A percentile compares a stretch with the other conserved stretches of the same genome.
Evolutionary conservation across 2,888 invertebrate genomes (phyloP).

Genomic region (Oscheius sp.): DNA sequence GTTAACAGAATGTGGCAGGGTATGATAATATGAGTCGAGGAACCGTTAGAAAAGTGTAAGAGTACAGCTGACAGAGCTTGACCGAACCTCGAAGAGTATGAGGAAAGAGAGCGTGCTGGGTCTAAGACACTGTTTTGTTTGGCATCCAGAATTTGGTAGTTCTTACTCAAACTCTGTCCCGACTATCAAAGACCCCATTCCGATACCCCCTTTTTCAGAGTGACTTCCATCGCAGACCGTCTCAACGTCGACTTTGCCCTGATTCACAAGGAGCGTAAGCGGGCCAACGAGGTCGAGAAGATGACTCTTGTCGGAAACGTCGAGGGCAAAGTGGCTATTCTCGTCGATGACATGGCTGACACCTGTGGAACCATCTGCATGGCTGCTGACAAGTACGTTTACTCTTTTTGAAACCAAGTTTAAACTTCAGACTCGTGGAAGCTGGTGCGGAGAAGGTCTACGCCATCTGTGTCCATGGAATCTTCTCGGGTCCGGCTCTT

Average conservation of each 20-base stretch:
- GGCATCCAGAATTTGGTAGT: no score
- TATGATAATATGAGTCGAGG: no score
- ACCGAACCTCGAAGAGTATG: no score
- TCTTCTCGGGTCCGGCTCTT: conserved; percentile 93
- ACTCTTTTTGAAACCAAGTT: no score
- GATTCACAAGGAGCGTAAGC: conserved; percentile 94
- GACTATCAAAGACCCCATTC: no score
- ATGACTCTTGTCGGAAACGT: conserved; percentile 97
- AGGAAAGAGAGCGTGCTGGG: no score
- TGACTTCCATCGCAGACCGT: conserved; percentile 84
- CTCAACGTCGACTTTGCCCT: conserved; percentile 94
- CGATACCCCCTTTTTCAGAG: conserved; percentile 73
- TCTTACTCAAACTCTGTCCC: no score
- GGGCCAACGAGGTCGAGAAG: conserved; percentile 93
- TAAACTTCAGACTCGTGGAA: conserved; percentile 80
- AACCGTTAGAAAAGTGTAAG: no score
- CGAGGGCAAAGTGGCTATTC: conserved; percentile 86
- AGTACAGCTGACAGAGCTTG: no score
- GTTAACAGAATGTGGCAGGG: no score
- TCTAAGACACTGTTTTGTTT: no score
- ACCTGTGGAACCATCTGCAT: conserved; percentile 94
- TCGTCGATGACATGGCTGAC: conserved; percentile 97
- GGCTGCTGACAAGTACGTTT: conserved; percentile 84
- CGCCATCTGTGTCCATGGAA: conserved; percentile 92
- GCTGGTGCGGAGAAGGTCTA: conserved; percentile 79